Evolutionary conservation across 2,888 invertebrate species (phyloP), one percentile per base, ranked within the genome.

Genomic region (Hedychridium roseum): DNA sequence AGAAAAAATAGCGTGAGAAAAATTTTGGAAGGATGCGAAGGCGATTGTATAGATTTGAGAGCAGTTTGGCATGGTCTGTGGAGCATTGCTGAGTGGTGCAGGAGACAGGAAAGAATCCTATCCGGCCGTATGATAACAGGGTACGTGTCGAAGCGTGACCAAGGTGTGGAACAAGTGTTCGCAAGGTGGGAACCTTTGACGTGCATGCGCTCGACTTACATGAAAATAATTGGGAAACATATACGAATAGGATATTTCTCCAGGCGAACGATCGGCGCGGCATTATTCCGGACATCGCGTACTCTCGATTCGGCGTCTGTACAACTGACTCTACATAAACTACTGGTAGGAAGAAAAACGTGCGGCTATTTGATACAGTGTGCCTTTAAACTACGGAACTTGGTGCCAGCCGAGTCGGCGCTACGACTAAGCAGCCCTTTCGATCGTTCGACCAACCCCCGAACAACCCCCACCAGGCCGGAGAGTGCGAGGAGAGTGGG

Each of bases 331-430:
- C 58, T 68, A 64, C 47, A 57, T 60, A 57, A 57, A 54, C 57
- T 52, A 53, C 65, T 31, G 27, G 3, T 52, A 50, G 39, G 63
- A 66, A 64, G 65, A 70, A 55, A 72, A 74, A 72, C 67, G 74
- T 71, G 71, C 68, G 66, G 68, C 74, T 73, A 74, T 69, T 70
- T 71, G 74, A 69, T 73, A 74, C 71, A 73, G 73, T 74, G 70
- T 76, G 75, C 73, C 72, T 71, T 74, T 71, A 73, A 70, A 74
- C 76, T 76, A 76, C 74, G 68, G 69, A 73, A 74, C 73, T 72
- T 72, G 66, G 69, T 67, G 76, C 73, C n/a, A n/a, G n/a, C n/a
- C 74, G 74, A 71, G 75, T 76, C 76, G 76, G 74, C 76, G 74
- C 76, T 76, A 74, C 76, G 72, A 76, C 76, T 76, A 71, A 70